A percentile compares a stretch with the other conserved stretches of the same genome.
These are phyloP conservation scores for Catotricha subobsoleta DNA, from an alignment of 2,888 invertebrate species.

Conservation along the genomic window DNA sequence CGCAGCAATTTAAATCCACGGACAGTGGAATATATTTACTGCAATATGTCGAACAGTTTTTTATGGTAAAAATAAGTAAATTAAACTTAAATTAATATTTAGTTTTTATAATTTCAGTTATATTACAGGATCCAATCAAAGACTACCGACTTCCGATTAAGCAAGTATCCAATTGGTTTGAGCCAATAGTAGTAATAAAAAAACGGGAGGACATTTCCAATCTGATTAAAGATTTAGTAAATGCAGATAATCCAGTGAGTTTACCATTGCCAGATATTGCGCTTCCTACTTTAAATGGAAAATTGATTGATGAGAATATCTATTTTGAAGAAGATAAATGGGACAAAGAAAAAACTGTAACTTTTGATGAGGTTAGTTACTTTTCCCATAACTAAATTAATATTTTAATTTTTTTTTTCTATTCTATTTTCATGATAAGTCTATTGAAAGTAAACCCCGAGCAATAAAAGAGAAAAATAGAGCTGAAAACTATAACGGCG, in stretches of 20 bases:
- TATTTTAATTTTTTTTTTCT: no score
- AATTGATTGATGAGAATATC: no score
- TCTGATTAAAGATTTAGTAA: conserved; percentile 56
- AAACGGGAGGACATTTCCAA: conserved; percentile 75
- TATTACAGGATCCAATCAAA: conserved; percentile 56
- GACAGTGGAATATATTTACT: conserved; percentile 93
- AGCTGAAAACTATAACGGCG: no score
- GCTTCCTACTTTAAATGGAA: no score
- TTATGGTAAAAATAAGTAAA: conserved; percentile 38
- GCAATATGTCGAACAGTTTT: conserved; percentile 94
- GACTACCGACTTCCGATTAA: conserved; percentile 72
- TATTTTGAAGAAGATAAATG: no score
- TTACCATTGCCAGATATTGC: no score
- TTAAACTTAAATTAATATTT: not conserved
- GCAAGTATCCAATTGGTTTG: conserved; percentile 71
- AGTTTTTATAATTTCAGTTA: conserved; percentile 1
- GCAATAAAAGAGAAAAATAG: no score
- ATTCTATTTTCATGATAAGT: no score
- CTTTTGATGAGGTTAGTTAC: no score
- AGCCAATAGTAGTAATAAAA: conserved; percentile 58
- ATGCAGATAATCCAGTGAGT: conserved; percentile 51
- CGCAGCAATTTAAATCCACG: conserved; percentile 93
- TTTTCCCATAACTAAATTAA: no score
- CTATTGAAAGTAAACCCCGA: no score
- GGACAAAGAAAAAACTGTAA: no score